These are phyloP conservation scores for Heterocephalus glaber DNA, from an alignment of 2,113 vertebrate genomes.

Conservation along the genomic window DNA sequence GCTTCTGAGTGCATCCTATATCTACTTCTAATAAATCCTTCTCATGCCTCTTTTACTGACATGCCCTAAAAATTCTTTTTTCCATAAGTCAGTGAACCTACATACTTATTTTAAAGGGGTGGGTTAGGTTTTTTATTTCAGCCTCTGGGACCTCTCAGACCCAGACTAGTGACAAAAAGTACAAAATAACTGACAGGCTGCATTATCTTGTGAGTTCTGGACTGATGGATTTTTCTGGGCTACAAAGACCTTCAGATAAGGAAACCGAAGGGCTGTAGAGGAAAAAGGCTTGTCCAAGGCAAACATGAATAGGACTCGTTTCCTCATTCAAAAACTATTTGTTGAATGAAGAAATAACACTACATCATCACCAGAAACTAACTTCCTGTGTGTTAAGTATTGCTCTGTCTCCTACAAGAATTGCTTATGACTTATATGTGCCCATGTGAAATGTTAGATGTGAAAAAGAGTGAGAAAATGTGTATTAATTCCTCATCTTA, in stretches of 20 bases:
- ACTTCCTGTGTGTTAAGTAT: background rate
- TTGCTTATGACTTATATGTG: background rate
- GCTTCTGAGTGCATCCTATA: too few relatives aligned
- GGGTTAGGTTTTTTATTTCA: background rate
- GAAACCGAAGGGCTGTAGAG: background rate
- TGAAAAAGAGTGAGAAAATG: conserved; percentile 13
- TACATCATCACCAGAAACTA: background rate
- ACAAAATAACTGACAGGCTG: background rate
- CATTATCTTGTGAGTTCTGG: background rate
- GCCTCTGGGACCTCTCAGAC: background rate
- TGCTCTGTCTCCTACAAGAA: background rate
- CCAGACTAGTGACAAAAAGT: background rate
- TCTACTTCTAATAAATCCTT: background rate
- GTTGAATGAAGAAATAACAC: conserved; percentile 18
- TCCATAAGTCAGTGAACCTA: background rate
- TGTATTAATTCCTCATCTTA: conserved; percentile 24
- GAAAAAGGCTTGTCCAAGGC: background rate
- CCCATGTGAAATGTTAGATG: background rate
- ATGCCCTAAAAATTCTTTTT: background rate
- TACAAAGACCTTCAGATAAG: background rate
- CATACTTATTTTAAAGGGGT: background rate
- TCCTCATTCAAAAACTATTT: conserved; percentile 12
- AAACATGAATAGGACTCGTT: background rate
- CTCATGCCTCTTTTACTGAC: background rate
- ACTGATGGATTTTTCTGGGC: background rate